Percentiles rank a stretch among this genome's conserved stretches.
phyloP scores from a whole-genome alignment of 2,797 vertebrate genomes.

The Brotula barbata region DNA sequence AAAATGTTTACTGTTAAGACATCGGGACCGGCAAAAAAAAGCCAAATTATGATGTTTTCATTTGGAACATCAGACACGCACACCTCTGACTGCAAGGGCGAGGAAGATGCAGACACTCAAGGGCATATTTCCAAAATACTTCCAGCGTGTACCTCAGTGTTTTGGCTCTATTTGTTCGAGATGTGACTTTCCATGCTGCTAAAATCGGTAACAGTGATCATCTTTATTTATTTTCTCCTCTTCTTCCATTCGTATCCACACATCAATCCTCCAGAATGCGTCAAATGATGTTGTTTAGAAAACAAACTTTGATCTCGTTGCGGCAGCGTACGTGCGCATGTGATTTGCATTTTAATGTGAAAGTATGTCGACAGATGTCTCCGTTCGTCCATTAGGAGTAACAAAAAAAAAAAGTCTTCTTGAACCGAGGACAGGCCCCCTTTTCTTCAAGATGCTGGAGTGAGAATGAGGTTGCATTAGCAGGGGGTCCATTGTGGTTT shows the following conservation, averaged over 20 bases:
- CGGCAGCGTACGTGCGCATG: slow-evolving; percentile 53
- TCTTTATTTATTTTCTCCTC: background rate
- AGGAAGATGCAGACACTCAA: slow-evolving; percentile 59
- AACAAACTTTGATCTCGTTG: slow-evolving; percentile 75
- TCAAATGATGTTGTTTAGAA: slow-evolving; percentile 37
- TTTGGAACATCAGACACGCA: background rate
- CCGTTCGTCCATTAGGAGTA: slow-evolving; percentile 70
- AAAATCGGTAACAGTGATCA: no score
- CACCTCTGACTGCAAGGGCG: slow-evolving; percentile 26
- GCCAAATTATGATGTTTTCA: background rate
- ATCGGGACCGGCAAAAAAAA: no score
- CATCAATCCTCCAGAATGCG: slow-evolving; percentile 21
- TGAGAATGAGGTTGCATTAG: slow-evolving; percentile 61
- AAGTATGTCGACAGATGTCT: slow-evolving; percentile 87
- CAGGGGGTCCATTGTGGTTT: slow-evolving; percentile 74
- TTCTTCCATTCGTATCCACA: no score
- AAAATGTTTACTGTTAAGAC: background rate
- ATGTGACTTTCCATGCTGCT: no score
- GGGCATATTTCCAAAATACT: slow-evolving; percentile 44
- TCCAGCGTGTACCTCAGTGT: background rate
- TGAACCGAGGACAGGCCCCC: slow-evolving; percentile 68
- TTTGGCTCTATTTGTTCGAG: background rate
- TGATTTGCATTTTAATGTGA: slow-evolving; percentile 90
- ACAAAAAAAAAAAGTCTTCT: slow-evolving; percentile 77
- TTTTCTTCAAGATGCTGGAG: slow-evolving; percentile 47